A percentile compares a stretch with the other conserved stretches of the same genome.
Evolutionary conservation across 2,888 invertebrate species (phyloP).

Genomic region (Polylopha cassiicola): DNA sequence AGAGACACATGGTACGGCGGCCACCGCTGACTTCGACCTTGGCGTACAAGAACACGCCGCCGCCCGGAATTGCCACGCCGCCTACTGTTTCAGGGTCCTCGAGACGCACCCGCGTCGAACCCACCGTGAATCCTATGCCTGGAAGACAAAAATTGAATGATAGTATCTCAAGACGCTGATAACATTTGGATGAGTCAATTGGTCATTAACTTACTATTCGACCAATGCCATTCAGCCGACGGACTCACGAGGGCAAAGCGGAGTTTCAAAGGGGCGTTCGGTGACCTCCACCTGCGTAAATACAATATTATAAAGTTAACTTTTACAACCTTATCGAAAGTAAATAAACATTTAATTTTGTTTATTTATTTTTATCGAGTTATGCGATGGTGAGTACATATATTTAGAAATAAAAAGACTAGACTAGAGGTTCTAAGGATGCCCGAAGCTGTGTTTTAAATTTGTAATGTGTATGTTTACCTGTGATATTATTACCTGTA

Average conservation of each 20-base stretch:
- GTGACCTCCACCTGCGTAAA: slow-evolving; percentile 60
- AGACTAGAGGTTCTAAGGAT: too few relatives aligned
- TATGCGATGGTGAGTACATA: too few relatives aligned
- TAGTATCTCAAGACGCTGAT: not conserved
- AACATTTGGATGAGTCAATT: too few relatives aligned
- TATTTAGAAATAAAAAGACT: too few relatives aligned
- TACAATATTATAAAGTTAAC: too few relatives aligned
- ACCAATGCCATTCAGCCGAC: slow-evolving; percentile 54
- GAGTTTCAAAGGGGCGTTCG: slow-evolving; percentile 43
- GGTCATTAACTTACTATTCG: slow-evolving; percentile 51
- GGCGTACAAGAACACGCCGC: slow-evolving; percentile 38
- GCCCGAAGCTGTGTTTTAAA: too few relatives aligned
- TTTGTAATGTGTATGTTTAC: too few relatives aligned
- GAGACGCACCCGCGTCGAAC: slow-evolving; percentile 38
- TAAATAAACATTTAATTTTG: too few relatives aligned
- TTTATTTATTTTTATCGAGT: too few relatives aligned
- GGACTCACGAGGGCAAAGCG: slow-evolving; percentile 47
- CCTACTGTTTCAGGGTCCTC: slow-evolving; percentile 29
- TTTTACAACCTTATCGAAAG: too few relatives aligned
- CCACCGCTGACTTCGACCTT: slow-evolving; percentile 39
- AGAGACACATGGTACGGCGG: slow-evolving; percentile 38
- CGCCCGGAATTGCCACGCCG: slow-evolving; percentile 22
- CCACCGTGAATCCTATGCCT: slow-evolving; percentile 51
- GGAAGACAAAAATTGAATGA: not conserved
- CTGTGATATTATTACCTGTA: slow-evolving; percentile 42